Conservation (phyloP, 2,888 invertebrate species). For the Aphelenchoides bicaudatus region DNA sequence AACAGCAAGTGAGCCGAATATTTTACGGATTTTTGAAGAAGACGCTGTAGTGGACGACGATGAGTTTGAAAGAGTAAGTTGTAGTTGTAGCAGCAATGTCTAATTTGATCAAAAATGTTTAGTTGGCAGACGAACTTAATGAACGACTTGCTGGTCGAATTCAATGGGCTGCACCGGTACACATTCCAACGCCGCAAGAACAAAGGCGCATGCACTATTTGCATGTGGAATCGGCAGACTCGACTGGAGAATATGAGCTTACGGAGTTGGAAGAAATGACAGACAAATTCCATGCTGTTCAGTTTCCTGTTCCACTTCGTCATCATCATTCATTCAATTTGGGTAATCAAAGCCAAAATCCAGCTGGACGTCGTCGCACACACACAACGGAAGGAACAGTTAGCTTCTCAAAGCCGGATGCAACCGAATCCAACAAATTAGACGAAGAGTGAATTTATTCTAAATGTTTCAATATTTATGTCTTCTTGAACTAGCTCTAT, state of each 20-base stretch:
- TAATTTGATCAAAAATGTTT: background rate
- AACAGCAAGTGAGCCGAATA: constrained; percentile 48
- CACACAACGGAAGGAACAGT: constrained; percentile 12
- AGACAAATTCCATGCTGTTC: constrained; percentile 22
- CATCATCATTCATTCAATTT: constrained; percentile 21
- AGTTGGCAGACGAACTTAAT: constrained; percentile 11
- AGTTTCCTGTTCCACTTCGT: constrained; percentile 18
- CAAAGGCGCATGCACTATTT: background rate
- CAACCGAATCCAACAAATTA: background rate
- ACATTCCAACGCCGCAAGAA: background rate
- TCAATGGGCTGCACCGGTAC: constrained; percentile 16
- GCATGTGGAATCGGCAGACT: constrained; percentile 2
- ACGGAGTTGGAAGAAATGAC: constrained; percentile 20
- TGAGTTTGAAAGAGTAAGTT: constrained; percentile 23
- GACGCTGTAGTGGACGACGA: constrained; percentile 49
- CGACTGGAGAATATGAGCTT: constrained; percentile 5
- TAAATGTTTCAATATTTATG: no score
- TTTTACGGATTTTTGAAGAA: constrained; percentile 54
- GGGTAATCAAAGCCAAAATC: background rate
- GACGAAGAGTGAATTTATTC: no score
- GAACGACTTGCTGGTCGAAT: constrained; percentile 17
- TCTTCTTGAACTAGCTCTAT: no score
- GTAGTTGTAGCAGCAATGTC: background rate
- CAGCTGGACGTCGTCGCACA: constrained; percentile 2
- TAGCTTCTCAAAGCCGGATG: background rate